Evolutionary conservation across 1,140 invertebrate species (phyloP).

Genomic region (Bilobella aurantiaca): DNA sequence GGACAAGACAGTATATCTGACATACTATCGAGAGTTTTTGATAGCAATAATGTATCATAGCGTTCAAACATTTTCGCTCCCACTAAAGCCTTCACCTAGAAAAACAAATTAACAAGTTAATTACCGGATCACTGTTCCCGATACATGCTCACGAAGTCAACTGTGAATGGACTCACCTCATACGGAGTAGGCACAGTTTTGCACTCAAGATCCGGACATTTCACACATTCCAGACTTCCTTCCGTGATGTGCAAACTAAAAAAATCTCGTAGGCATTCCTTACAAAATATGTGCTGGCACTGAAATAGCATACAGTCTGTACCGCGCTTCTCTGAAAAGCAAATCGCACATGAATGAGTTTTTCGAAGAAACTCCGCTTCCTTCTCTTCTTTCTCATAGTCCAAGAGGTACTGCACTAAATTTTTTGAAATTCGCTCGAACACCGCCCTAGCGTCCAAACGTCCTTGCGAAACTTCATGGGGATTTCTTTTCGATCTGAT

Average conservation of each 20-base stretch:
- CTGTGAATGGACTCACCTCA: constrained; percentile 43
- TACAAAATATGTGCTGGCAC: constrained; percentile 55
- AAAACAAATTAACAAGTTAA: constrained; percentile 5
- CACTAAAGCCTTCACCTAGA: constrained; percentile 46
- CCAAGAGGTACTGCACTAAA: constrained; percentile 37
- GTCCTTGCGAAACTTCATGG: not conserved
- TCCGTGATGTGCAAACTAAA: constrained; percentile 52
- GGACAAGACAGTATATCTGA: constrained; percentile 55
- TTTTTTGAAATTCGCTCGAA: constrained; percentile 20
- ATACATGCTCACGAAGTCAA: too few species aligned
- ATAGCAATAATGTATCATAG: constrained; percentile 53
- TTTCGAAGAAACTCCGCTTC: constrained; percentile 40
- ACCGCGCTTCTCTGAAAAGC: constrained; percentile 46
- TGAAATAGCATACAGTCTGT: constrained; percentile 47
- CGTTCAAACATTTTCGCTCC: constrained; percentile 47
- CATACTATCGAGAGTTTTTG: constrained; percentile 51
- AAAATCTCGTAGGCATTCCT: constrained; percentile 50
- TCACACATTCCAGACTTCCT: constrained; percentile 49
- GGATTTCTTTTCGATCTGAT: not conserved
- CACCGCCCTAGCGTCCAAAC: constrained; percentile 33
- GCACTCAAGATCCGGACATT: constrained; percentile 53
- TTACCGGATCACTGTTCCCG: too few species aligned
- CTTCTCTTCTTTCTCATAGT: constrained; percentile 40
- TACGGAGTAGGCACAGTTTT: constrained; percentile 46
- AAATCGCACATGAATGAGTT: constrained; percentile 40